Base-by-base conservation (phyloP, 2,113 vertebrate genomes). In the Acanthisitta chloris region DNA sequence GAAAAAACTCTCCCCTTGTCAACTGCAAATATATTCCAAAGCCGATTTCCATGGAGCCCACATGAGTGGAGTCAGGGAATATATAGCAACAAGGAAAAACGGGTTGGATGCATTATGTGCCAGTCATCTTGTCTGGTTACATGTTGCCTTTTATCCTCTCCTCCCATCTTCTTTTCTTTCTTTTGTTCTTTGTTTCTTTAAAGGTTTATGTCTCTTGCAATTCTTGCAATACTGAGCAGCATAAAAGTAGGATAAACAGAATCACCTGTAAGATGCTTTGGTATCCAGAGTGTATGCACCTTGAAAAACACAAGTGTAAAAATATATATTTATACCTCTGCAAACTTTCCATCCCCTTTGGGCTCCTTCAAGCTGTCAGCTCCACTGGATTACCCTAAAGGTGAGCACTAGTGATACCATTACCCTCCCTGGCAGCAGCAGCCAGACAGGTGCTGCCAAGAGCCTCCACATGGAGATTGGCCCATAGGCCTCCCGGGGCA, bases 21-120 rank as follows among this genome's bases (percentile, higher is more conserved):
- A 92, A n/a, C 29, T 65, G 40, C 51, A 90, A 82, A 71, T 25
- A 64, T 8, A 55, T 51, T 70, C 73, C 61, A 67, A 88, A 90
- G 8, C 34, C 38, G 54, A 84, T n/a, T 86, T 82, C 38, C n/a
- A 36, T 4, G 3, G 25, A 78, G 42, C 58, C 33, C 58, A 26
- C 14, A 10, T 4, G 10, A 88, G 21, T 48, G 28, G 48, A 84
- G 48, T 38, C 38, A 89, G 64, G 18, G 31, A 54, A 36, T 26
- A 79, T 62, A 51, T 4, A 86, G 55, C 43, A 84, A 40, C 33
- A 24, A 71, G 43, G 23, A 51, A 64, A 91, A 88, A 23, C 0
- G 0, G 15, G 9, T 14, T 7, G 10, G 46, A 62, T 62, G 34
- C 9, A 40, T 12, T 34, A 40, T 17, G 28, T 64, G 34, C 36